Evolutionary conservation across 53 echinoderm and acorn worm genomes (phyloP).

Genomic region (Paelopatides confundens): DNA sequence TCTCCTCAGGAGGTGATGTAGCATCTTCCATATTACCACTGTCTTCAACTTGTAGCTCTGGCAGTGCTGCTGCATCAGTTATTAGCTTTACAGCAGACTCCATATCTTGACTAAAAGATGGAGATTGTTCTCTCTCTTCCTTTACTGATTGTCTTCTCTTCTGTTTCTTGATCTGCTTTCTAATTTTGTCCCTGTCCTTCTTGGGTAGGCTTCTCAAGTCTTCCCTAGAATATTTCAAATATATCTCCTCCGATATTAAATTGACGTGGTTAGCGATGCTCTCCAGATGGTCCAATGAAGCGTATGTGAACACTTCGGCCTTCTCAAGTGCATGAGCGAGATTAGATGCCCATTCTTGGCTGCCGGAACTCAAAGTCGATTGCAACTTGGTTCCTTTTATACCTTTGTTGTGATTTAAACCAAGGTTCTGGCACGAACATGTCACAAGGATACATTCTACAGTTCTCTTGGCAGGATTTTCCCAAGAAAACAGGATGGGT

Average conservation of each 20-base stretch:
- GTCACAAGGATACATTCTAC: slow-evolving; percentile 31
- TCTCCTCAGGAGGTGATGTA: neutral
- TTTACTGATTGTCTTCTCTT: neutral
- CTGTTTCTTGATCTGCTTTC: neutral
- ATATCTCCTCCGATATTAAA: neutral
- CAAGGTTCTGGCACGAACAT: slow-evolving; percentile 15
- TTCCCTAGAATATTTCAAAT: neutral
- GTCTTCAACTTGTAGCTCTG: neutral
- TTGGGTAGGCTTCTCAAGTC: neutral
- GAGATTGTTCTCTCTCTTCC: neutral
- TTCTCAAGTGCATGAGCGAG: slow-evolving; percentile 11
- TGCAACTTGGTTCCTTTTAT: neutral
- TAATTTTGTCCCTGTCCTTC: neutral
- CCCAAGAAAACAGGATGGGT: slow-evolving; percentile 30
- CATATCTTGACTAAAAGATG: neutral
- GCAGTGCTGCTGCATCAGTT: neutral
- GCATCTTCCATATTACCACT: neutral
- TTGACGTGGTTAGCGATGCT: neutral
- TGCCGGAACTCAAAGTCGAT: neutral
- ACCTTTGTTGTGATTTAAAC: neutral
- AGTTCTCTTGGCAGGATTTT: neutral
- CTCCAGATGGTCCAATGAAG: neutral
- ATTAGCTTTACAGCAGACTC: neutral
- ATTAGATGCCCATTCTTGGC: slow-evolving; percentile 13
- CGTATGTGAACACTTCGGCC: slow-evolving; percentile 6